Conservation (phyloP, 2,888 invertebrate genomes). For the Acanthosepion esculentum region DNA sequence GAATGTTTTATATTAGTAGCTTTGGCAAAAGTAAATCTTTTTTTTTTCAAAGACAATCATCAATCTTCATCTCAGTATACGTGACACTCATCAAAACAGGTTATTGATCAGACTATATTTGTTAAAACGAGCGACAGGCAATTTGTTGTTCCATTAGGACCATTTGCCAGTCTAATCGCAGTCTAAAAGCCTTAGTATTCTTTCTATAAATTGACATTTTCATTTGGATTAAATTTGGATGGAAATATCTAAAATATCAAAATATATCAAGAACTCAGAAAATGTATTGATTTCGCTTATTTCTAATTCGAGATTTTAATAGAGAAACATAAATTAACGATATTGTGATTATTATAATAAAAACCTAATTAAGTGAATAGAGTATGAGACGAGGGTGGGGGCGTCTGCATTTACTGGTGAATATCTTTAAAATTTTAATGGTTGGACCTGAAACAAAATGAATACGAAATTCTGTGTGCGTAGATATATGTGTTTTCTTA, state of each 20-base stretch:
- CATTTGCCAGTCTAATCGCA: neutral
- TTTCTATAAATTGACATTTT: neutral
- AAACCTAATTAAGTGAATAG: neutral
- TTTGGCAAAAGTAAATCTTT: neutral
- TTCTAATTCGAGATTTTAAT: conserved; percentile 33
- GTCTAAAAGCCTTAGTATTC: neutral
- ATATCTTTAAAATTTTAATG: neutral
- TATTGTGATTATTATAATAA: neutral
- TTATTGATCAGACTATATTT: neutral
- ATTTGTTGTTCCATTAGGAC: neutral
- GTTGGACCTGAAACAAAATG: neutral
- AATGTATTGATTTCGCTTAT: neutral
- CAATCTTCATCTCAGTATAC: neutral
- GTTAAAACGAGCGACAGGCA: neutral
- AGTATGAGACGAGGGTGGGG: neutral
- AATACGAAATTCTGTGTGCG: neutral
- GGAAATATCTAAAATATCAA: neutral
- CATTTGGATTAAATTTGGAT: neutral
- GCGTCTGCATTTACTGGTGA: neutral
- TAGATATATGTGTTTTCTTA: too few species aligned
- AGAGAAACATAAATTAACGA: neutral
- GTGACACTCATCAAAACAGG: neutral
- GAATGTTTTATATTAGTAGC: too few species aligned
- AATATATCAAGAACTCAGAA: neutral
- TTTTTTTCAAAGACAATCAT: neutral